Conservation (phyloP, 2,113 vertebrate species). For the Pollachius pollachius region DNA sequence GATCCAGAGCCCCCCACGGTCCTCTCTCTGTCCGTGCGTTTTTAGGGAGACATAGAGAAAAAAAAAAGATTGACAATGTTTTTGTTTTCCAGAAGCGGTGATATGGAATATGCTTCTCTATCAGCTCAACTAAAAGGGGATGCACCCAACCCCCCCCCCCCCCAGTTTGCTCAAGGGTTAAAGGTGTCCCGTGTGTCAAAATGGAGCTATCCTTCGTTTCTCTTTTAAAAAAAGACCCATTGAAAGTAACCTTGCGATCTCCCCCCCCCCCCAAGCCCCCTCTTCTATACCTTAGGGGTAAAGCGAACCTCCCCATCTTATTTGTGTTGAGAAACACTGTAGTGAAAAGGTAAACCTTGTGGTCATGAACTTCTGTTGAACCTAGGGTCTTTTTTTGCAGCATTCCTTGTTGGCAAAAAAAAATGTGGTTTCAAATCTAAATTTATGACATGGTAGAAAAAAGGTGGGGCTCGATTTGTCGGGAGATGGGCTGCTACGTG, state of each 20-base stretch:
- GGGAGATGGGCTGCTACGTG: conserved; percentile 84
- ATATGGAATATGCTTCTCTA: conserved; percentile 72
- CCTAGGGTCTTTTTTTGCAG: conserved; percentile 93
- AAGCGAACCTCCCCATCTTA: conserved; percentile 71
- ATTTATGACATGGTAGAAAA: conserved; percentile 79
- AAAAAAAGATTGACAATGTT: conserved; percentile 69
- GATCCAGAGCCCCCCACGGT: conserved; percentile 83
- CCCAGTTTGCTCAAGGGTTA: conserved; percentile 32
- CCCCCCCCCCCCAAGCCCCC: conserved; percentile 71
- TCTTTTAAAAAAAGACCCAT: conserved; percentile 71
- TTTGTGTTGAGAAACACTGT: conserved; percentile 93
- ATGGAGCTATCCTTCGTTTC: conserved; percentile 68
- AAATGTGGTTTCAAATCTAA: conserved; percentile 91
- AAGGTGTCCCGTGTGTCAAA: conserved; percentile 38
- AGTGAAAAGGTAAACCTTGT: conserved; percentile 95
- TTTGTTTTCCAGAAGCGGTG: conserved; percentile 72
- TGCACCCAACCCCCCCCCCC: conserved; percentile 63
- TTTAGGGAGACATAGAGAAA: conserved; percentile 81
- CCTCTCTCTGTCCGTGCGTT: conserved; percentile 84
- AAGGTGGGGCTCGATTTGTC: conserved; percentile 86
- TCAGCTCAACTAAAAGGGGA: conserved; percentile 65
- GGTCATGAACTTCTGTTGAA: conserved; percentile 98
- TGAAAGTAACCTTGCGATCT: conserved; percentile 84
- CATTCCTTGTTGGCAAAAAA: conserved; percentile 95
- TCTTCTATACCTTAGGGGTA: conserved; percentile 49